Base-by-base conservation (phyloP, 2,797 vertebrate genomes). In the Sylvilagus floridanus region DNA sequence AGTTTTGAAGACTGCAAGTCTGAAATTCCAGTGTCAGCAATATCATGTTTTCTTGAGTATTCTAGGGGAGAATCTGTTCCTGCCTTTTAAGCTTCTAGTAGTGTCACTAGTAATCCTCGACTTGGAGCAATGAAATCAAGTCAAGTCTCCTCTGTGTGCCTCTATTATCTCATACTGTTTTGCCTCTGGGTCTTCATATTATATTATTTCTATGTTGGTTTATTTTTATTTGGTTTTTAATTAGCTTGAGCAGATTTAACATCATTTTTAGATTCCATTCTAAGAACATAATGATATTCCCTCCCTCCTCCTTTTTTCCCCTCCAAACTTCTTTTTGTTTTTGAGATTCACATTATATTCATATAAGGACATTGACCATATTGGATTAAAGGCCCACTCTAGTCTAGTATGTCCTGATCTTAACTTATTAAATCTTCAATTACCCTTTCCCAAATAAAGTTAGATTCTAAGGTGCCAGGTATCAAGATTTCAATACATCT, bases 1-100 rank as follows among this genome's bases (percentile, higher is more conserved):
- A 71, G 62, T 78, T 95, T 21, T 77, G 24, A 28, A 88, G 62
- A 37, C 84, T 85, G 66, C 5, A 95, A 37, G n/a, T 83, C 37
- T 37, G 16, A 78, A 83, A 69, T 73, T 50, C 89, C 86, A 17
- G 21, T 82, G 32, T 86, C 28, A 72, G 11, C 10, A 91, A n/a
- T 42, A 86, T 22, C 13, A 52, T 9, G 42, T 3, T 93, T 17
- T 86, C 47, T 76, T 22, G 13, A 88, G 88, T 72, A 32, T 8
- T 81, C 50, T 66, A 52, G 32, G 22, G 11, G 2, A 63, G 5
- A 81, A 60, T 65, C 62, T 37, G 24, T 77, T 82, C 24, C 47
- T 50, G 13, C 1, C 22, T 57, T 89, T 73, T 96, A 19, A 69
- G 81, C 32, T 78, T 83, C 71, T 89, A 22, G 21, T 89, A 22